These are phyloP conservation scores for Vandiemenella viatica DNA, from an alignment of 2,888 invertebrate species.

Conservation along the genomic window DNA sequence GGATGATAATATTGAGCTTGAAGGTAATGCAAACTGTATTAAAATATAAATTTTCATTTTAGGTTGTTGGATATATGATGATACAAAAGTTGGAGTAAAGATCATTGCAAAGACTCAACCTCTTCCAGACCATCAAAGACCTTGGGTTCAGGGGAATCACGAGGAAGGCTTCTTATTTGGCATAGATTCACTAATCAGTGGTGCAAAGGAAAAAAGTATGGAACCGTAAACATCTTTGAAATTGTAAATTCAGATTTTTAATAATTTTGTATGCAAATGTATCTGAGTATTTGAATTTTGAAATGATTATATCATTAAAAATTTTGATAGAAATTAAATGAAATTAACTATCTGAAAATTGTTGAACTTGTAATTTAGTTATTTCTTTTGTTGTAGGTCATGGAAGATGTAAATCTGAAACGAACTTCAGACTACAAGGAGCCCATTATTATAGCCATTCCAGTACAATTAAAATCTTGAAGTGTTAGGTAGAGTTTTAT, in stretches of 20 bases:
- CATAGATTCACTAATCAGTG: constrained; percentile 77
- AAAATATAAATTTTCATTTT: constrained; percentile 17
- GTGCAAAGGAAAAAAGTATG: constrained; percentile 25
- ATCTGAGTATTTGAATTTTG: constrained; percentile 23
- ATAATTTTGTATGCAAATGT: neutral
- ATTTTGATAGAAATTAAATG: too few species aligned
- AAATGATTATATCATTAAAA: too few species aligned
- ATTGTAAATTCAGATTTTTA: neutral
- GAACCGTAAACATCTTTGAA: neutral
- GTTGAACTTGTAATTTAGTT: neutral
- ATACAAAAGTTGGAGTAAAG: constrained; percentile 80
- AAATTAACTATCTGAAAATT: neutral
- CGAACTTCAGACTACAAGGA: too few species aligned
- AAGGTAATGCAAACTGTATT: too few species aligned
- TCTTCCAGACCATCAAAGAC: constrained; percentile 60
- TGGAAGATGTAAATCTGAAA: constrained; percentile 13
- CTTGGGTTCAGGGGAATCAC: constrained; percentile 88
- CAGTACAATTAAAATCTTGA: neutral
- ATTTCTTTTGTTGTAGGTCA: constrained; percentile 7
- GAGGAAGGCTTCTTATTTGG: constrained; percentile 92
- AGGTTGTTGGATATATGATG: constrained; percentile 81
- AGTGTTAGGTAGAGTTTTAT: too few species aligned
- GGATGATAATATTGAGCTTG: too few species aligned
- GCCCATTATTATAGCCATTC: neutral
- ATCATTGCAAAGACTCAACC: constrained; percentile 84